phyloP scores from a whole-genome alignment of 2,113 vertebrate genomes.

The Heterotis niloticus region DNA sequence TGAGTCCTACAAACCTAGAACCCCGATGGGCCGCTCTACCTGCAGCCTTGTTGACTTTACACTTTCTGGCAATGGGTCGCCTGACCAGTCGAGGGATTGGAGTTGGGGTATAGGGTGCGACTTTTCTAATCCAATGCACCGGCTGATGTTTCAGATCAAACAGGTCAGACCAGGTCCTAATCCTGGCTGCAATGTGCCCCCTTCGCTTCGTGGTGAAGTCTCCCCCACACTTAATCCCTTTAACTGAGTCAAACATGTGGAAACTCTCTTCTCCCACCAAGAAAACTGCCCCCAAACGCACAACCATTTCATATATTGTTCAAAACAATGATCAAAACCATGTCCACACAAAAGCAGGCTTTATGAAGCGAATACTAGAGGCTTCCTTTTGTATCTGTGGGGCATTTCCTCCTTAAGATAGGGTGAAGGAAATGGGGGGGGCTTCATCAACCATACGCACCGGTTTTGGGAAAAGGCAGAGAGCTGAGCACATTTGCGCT shows the following conservation, averaged over 20 bases:
- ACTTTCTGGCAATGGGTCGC: no score
- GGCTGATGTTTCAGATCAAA: slow-evolving; percentile 10
- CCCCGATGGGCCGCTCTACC: neutral
- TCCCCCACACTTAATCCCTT: slow-evolving; percentile 43
- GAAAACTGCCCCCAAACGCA: slow-evolving; percentile 29
- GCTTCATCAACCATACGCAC: slow-evolving; percentile 43
- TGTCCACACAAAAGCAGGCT: slow-evolving; percentile 46
- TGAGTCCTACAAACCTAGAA: no score
- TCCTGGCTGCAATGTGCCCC: neutral
- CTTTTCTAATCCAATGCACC: neutral
- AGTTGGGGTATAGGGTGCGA: neutral
- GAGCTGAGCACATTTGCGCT: slow-evolving; percentile 4
- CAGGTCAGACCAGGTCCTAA: neutral
- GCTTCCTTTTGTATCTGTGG: slow-evolving; percentile 41
- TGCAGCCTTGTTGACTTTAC: neutral
- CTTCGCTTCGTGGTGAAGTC: neutral
- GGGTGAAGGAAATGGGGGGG: slow-evolving; percentile 49
- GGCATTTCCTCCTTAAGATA: slow-evolving; percentile 25
- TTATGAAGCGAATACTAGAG: slow-evolving; percentile 35
- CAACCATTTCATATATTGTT: slow-evolving; percentile 55
- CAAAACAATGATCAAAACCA: slow-evolving; percentile 48
- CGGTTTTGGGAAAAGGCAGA: slow-evolving; percentile 43
- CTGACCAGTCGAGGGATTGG: neutral
- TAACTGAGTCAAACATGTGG: slow-evolving; percentile 61
- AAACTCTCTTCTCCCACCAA: slow-evolving; percentile 43